Evolutionary conservation across 2,888 invertebrate species (phyloP), one percentile per base, ranked within the genome.

Genomic region (Cerastoderma edule): DNA sequence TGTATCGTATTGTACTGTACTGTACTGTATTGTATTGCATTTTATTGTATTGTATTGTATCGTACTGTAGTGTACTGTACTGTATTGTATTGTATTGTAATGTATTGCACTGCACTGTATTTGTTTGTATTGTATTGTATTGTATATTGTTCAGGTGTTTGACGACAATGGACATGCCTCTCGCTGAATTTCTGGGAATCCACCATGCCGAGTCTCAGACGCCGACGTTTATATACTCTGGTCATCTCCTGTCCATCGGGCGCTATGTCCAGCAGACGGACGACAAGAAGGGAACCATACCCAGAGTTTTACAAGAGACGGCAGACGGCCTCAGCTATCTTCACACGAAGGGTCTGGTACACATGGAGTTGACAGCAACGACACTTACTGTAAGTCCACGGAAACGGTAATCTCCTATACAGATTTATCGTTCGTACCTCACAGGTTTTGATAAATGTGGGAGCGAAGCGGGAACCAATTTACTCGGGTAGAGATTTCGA

Each of bases 331-430:
- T 90, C n/a, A 80, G 87, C 8, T 89, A 86, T 67, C 76, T 90
- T 0, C 90, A 90, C 67, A 81, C 80, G 0, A 86, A 88, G 54
- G 85, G 85, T 13, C 77, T 90, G 33, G 89, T 90, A 2, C 91
- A 90, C 60, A 87, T 90, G 86, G 91, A 91, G 68, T 78, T 91
- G 0, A 86, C 86, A 0, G 75, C 82, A 10, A 84, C 89, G 39
- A 89, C 89, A 24, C 75, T 90, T 28, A 89, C 88, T 83, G 90
- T 91, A 76, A 66, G 66, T 33, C 22, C 5, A 48, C n/a, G 24
- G 44, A 44, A 44, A 8, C 44, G 10, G 8, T 44, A 44, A 13
- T 44, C 19, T 13, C 44, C 8, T 44, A 44, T 13, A n/a, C n/a
- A n/a, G n/a, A n/a, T n/a, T n/a, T n/a, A n/a, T n/a, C n/a, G n/a